Base-by-base conservation (phyloP, 1,140 invertebrate species). In the Panulirus ornatus region DNA sequence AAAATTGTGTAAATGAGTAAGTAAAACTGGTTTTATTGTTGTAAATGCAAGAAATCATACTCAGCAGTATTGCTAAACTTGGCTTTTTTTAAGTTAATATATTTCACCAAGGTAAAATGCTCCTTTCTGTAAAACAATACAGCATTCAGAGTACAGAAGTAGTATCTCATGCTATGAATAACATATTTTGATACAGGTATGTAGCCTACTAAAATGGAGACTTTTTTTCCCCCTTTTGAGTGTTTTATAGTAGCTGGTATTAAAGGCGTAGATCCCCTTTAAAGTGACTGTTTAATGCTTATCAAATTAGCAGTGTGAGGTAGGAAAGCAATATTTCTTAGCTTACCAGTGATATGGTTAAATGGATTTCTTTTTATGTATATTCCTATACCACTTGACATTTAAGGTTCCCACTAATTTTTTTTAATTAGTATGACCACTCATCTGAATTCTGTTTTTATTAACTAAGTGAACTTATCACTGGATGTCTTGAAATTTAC, bases 1-100 rank as follows among this genome's bases (percentile, higher is more conserved):
- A 22, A 51, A 79, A 30, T 42, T 79, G 27, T 42, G n/a, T 79
- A 78, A 36, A 78, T 78, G 2, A 82, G 22, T 82, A 11, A 36
- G 2, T 51, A 54, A 30, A 58, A 27, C 27, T 54, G 30, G 19
- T 58, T 82, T 38, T 19, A 36, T 54, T 79, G 14, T 22, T 9
- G 40, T 75, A 27, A 38, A 14, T 75, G 40, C 40, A 27, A 27
- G n/a, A 66, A 66, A 30, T 16, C 9, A 66, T 30, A 30, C 27
- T 66, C 30, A 8, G 8, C 6, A 30, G 58, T 27, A 66, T 27
- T 22, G n/a, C n/a, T 58, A 58, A 27, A 66, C n/a, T n/a, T n/a
- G 30, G 27, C n/a, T 6, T 5, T 66, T 58, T 58, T 58, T 22
- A 5, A 27, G 30, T 66, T 66, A 66, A 8, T 22, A 22, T 58